Percentiles rank a stretch among this genome's conserved stretches.
These are phyloP conservation scores for Dreissena rostriformis DNA, from an alignment of 1,140 invertebrate species.

Conservation along the genomic window DNA sequence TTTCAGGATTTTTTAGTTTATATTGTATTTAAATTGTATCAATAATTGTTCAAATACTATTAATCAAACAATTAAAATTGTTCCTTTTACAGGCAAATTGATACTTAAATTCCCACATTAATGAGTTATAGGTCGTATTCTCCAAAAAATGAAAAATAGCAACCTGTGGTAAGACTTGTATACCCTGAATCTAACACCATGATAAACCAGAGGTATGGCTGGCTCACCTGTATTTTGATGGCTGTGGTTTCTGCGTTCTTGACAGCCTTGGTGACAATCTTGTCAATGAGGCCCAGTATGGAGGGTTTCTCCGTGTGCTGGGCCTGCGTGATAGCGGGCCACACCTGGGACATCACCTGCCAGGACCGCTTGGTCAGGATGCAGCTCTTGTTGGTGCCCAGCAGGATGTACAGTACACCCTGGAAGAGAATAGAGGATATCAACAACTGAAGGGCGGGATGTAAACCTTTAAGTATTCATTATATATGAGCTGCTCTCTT, in stretches of 20 bases:
- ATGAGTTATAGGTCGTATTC: background rate
- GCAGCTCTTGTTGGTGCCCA: constrained; percentile 85
- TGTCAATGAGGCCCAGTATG: constrained; percentile 89
- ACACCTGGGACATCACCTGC: constrained; percentile 85
- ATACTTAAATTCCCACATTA: too few species aligned
- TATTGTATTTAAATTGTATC: too few species aligned
- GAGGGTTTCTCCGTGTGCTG: constrained; percentile 91
- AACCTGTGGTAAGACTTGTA: background rate
- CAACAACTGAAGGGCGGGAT: background rate
- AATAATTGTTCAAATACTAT: too few species aligned
- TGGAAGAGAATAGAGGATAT: constrained; percentile 68
- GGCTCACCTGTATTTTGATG: constrained; percentile 79
- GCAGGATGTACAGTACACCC: constrained; percentile 90
- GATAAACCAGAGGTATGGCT: too few species aligned
- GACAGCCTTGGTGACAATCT: constrained; percentile 81
- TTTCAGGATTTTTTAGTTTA: too few species aligned
- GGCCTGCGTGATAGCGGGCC: constrained; percentile 88
- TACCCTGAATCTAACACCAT: background rate
- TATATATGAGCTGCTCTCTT: too few species aligned
- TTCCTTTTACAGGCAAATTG: too few species aligned
- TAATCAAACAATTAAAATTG: too few species aligned
- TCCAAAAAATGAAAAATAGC: background rate
- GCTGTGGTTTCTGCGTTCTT: constrained; percentile 83
- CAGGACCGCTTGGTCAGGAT: constrained; percentile 89
- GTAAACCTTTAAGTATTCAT: too few species aligned